Base-by-base conservation (phyloP, 2,888 invertebrate genomes). In the Quadroppia sp. region DNA sequence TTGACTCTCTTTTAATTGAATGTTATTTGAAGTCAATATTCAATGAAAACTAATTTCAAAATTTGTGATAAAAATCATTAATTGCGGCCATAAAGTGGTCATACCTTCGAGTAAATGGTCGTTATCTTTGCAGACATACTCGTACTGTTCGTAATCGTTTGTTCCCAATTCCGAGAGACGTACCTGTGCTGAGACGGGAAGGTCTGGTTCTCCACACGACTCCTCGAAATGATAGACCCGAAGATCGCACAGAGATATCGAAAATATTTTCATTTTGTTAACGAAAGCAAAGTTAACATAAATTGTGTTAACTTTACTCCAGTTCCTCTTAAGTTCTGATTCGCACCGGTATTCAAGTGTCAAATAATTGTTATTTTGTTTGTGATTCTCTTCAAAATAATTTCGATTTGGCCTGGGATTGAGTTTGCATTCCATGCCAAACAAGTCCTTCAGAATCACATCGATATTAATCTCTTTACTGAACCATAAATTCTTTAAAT, bases 21-120 rank as follows among this genome's bases (percentile, higher is more conserved):
- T 36, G 4, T 11, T 7, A 11, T 36, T 36, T 36, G 11, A 36
- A 36, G 36, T 11, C 4, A 36, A 36, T 36, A 7, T 36, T 36
- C 6, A 36, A 7, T 11, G 36, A 36, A 36, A 36, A n/a, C n/a
- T n/a, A n/a, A n/a, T n/a, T n/a, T n/a, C n/a, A n/a, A n/a, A n/a
- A n/a, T n/a, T n/a, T n/a, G n/a, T n/a, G n/a, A n/a, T n/a, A n/a
- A 3, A 9, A 53, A 23, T 23, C 2, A 53, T 53, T 7, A 53
- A 53, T 23, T 53, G 11, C 11, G 23, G 2, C 3, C 28, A 56
- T 32, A 64, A 36, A 25, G 20, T 42, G 36, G 11, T 6, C 45
- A 25, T 25, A 69, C 69, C 69, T 69, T 69, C 45, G n/a, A 69
- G 45, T 17, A 25, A 20, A 20, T 69, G 69, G 2, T 69, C 45